A percentile compares a stretch with the other conserved stretches of the same genome.
Conservation (phyloP, 2,113 vertebrate genomes). For the Corythornis madagascariensis region DNA sequence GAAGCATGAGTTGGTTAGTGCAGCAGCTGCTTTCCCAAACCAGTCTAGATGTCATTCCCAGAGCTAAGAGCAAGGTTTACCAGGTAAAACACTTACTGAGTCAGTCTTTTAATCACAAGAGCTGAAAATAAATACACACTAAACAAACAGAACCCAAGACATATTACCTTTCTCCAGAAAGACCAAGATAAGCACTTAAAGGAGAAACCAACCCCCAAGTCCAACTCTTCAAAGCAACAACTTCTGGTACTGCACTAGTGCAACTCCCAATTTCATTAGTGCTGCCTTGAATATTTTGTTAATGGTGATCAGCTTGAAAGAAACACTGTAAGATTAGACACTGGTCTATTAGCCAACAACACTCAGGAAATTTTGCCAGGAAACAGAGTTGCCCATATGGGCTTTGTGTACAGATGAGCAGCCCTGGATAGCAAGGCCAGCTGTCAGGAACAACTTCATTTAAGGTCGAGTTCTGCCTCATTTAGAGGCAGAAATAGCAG, state of each 20-base stretch:
- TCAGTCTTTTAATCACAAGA: not conserved
- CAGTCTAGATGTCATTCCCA: not conserved
- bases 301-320: not conserved
- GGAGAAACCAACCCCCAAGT: not conserved
- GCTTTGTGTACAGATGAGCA: not conserved
- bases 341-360: not conserved
- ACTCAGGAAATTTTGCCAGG: not conserved
- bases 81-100: not conserved
- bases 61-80: not conserved
- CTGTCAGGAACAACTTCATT: not conserved
- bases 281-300: not conserved
- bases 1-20: not conserved
- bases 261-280: not conserved
- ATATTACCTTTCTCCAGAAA: not conserved
- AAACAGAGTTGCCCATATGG: not conserved
- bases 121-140: not conserved
- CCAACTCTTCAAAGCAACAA: not conserved
- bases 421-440: not conserved
- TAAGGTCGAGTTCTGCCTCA: not conserved
- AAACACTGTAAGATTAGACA: not conserved
- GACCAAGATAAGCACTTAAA: not conserved
- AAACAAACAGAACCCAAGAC: not conserved
- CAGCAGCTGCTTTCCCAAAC: not conserved
- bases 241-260: not conserved
- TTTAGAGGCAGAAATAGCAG: not conserved